A percentile compares a stretch with the other conserved stretches of the same genome.
Evolutionary conservation across 2,113 vertebrate genomes (phyloP).

Genomic region (Gallinago media): DNA sequence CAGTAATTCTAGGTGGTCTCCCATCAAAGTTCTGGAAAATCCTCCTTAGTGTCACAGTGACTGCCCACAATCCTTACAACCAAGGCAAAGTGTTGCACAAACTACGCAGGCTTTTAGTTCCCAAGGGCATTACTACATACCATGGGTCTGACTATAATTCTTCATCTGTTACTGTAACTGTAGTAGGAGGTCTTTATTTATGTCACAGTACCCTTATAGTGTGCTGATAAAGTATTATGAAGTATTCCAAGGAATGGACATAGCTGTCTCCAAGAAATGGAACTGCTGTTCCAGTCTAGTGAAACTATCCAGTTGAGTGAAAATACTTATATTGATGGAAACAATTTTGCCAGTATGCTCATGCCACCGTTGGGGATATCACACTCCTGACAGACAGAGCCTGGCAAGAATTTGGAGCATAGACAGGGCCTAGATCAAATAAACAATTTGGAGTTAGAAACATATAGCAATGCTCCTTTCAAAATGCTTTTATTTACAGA

Average conservation of each 20-base stretch:
- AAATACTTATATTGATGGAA: slow-evolving; percentile 18
- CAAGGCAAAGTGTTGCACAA: slow-evolving; percentile 52
- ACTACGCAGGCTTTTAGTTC: background rate
- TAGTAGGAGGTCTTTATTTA: slow-evolving; percentile 41
- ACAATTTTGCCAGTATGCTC: background rate
- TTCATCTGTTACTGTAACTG: slow-evolving; percentile 50
- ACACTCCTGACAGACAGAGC: slow-evolving; percentile 1
- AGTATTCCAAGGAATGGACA: slow-evolving; percentile 41
- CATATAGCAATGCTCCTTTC: slow-evolving; percentile 46
- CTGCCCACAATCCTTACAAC: slow-evolving; percentile 31
- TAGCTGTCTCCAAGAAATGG: slow-evolving; percentile 44
- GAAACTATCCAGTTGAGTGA: slow-evolving; percentile 40
- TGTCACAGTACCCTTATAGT: slow-evolving; percentile 37
- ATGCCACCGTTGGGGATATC: background rate
- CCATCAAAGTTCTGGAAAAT: slow-evolving; percentile 17
- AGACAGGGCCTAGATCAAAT: slow-evolving; percentile 30
- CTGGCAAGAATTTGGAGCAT: slow-evolving; percentile 5
- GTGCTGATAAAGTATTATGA: slow-evolving; percentile 41
- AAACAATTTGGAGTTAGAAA: slow-evolving; percentile 45
- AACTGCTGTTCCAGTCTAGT: slow-evolving; percentile 53
- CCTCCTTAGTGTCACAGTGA: background rate
- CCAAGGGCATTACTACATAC: slow-evolving; percentile 34
- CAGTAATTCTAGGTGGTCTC: slow-evolving; percentile 54
- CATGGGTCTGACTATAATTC: slow-evolving; percentile 3
- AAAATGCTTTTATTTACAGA: slow-evolving; percentile 65